phyloP scores from a whole-genome alignment of 2,797 vertebrate species.

The Pelochelys cantorii region DNA sequence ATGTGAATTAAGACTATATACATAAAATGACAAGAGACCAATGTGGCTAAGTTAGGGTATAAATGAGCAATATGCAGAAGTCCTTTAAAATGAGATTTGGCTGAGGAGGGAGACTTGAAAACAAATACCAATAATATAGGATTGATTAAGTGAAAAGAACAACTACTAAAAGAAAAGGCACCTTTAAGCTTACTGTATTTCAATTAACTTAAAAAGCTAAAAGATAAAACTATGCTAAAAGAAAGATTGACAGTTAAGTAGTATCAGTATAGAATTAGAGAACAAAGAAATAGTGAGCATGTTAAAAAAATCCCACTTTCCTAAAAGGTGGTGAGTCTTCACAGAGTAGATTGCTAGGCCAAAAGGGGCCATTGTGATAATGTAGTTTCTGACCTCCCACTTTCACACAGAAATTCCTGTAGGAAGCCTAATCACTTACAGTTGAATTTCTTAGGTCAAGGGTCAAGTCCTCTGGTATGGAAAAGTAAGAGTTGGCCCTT shows the following conservation, averaged over 20 bases:
- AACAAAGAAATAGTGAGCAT: not conserved
- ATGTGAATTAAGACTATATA: not conserved
- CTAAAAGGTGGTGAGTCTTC: not conserved
- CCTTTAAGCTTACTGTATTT: not conserved
- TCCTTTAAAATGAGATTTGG: not conserved
- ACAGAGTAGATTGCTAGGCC: not conserved
- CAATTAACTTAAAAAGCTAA: not conserved
- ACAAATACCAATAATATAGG: not conserved
- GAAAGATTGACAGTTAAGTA: not conserved
- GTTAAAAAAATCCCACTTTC: not conserved
- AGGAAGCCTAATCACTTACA: not conserved
- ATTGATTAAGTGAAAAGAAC: not conserved
- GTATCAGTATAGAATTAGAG: not conserved
- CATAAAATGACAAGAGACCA: not conserved
- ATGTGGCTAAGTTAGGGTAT: not conserved
- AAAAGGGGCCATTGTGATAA: not conserved
- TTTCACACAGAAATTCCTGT: not conserved
- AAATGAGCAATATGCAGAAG: not conserved
- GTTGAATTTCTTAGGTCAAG: not conserved
- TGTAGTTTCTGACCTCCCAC: not conserved
- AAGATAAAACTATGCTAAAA: not conserved
- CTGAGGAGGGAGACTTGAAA: not conserved
- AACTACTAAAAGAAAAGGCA: not conserved
- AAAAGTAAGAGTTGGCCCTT: not conserved
- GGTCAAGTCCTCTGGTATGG: not conserved